Conservation (phyloP, 2,888 invertebrate genomes). For the Rambutsinella grinnellia region DNA sequence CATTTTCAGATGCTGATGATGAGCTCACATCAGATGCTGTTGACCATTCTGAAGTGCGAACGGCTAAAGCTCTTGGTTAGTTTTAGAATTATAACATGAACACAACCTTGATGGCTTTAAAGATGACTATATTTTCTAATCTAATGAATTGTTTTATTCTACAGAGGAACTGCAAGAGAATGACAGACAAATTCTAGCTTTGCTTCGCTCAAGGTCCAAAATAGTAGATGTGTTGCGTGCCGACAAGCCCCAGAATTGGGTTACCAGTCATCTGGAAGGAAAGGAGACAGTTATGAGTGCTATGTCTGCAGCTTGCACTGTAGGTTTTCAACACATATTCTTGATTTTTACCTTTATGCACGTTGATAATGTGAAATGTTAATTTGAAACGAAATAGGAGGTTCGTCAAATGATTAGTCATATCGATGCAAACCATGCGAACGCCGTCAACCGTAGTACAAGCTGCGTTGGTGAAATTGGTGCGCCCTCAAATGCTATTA, state of each 20-base stretch:
- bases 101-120: too few relatives aligned
- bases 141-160: slow-evolving; percentile 2
- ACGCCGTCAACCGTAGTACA: slow-evolving; percentile 76
- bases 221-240: slow-evolving; percentile 60
- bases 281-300: slow-evolving; percentile 62
- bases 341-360: not conserved
- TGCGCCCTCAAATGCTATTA: slow-evolving; percentile 75
- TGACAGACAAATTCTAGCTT: slow-evolving; percentile 61
- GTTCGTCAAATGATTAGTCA: slow-evolving; percentile 60
- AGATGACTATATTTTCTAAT: not conserved
- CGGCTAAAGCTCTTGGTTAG: slow-evolving; percentile 61
- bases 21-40: slow-evolving; percentile 59
- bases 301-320: slow-evolving; percentile 59
- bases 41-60: slow-evolving; percentile 61
- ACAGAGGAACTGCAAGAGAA: slow-evolving; percentile 65
- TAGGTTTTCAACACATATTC: slow-evolving; percentile 36
- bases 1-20: slow-evolving; percentile 64
- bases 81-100: too few relatives aligned
- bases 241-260: slow-evolving; percentile 65
- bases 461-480: slow-evolving; percentile 95
- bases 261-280: slow-evolving; percentile 60
- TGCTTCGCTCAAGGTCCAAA: slow-evolving; percentile 59
- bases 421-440: slow-evolving; percentile 55
- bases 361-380: not conserved
- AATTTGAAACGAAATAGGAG: slow-evolving; percentile 52